Percentiles rank a stretch among this genome's conserved stretches.
Conservation (phyloP, 2,113 vertebrate species). For the Athene cunicularia region DNA sequence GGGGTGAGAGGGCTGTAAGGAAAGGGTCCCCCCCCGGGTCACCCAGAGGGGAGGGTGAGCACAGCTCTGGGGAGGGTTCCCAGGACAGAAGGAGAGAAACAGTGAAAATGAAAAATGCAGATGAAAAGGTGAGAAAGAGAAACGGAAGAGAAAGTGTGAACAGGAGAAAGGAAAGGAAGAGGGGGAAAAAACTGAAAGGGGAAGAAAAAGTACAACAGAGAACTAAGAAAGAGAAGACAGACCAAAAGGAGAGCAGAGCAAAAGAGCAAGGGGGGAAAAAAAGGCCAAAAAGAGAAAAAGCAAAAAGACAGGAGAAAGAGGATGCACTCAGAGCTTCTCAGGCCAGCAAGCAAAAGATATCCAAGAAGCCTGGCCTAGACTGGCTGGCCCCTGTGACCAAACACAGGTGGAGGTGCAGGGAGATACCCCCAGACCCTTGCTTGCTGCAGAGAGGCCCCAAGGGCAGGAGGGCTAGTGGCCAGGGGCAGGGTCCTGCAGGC, state of each 20-base stretch:
- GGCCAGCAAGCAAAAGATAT: neutral
- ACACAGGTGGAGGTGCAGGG: neutral
- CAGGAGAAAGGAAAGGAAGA: neutral
- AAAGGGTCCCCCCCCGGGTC: too few relatives aligned
- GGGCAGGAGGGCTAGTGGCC: neutral
- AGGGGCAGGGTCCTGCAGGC: neutral
- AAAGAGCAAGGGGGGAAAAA: neutral
- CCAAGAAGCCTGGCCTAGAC: neutral
- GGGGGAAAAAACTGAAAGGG: neutral
- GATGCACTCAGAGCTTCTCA: neutral
- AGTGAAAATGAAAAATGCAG: neutral
- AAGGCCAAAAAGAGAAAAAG: neutral
- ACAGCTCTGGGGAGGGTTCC: neutral
- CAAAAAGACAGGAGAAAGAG: neutral
- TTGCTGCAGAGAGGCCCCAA: rapidly evolving
- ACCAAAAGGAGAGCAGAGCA: neutral
- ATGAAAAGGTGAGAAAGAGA: neutral
- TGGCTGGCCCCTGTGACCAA: rapidly evolving
- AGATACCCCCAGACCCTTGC: neutral
- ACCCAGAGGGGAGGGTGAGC: neutral
- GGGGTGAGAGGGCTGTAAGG: neutral
- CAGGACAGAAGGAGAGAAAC: neutral
- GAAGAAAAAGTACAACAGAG: neutral
- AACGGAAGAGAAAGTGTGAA: neutral
- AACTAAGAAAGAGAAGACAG: neutral